phyloP scores from a whole-genome alignment of 2,113 vertebrate species.

The Poeciliopsis retropinna region DNA sequence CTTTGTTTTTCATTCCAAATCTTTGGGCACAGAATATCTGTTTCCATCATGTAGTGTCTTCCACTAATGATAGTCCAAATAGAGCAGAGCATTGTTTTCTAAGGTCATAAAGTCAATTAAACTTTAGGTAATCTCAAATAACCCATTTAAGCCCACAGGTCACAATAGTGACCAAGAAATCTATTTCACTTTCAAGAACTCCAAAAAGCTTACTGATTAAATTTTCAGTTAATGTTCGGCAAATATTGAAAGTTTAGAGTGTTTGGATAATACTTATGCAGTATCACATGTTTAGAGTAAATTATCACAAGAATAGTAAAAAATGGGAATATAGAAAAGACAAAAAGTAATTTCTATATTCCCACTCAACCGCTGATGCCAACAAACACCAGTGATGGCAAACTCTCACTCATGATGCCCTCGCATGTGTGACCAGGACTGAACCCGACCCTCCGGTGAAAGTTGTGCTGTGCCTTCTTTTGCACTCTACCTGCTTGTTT shows the following conservation, averaged over 20 bases:
- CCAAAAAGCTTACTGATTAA: no score
- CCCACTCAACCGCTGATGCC: constrained; percentile 14
- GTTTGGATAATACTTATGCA: no score
- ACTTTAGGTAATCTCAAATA: constrained; percentile 47
- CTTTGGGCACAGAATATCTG: constrained; percentile 24
- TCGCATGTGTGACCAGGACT: constrained; percentile 15
- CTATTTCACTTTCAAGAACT: no score
- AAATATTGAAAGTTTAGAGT: no score
- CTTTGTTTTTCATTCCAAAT: no score
- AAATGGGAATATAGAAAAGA: no score
- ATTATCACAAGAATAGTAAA: no score
- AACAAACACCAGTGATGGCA: constrained; percentile 8
- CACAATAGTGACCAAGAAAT: no score
- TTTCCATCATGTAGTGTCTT: constrained; percentile 54
- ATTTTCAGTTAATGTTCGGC: no score
- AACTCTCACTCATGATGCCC: constrained; percentile 11
- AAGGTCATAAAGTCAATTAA: constrained; percentile 54
- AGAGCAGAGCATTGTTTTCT: constrained; percentile 38
- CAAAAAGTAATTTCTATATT: background rate
- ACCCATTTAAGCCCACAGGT: no score
- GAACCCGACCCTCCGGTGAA: constrained; percentile 26
- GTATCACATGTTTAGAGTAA: no score
- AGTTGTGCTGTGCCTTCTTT: constrained; percentile 41
- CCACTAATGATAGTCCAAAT: constrained; percentile 55
- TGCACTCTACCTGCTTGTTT: constrained; percentile 58